Base-by-base conservation (phyloP, 2,888 invertebrate genomes). In the Sminthurinus aureus region DNA sequence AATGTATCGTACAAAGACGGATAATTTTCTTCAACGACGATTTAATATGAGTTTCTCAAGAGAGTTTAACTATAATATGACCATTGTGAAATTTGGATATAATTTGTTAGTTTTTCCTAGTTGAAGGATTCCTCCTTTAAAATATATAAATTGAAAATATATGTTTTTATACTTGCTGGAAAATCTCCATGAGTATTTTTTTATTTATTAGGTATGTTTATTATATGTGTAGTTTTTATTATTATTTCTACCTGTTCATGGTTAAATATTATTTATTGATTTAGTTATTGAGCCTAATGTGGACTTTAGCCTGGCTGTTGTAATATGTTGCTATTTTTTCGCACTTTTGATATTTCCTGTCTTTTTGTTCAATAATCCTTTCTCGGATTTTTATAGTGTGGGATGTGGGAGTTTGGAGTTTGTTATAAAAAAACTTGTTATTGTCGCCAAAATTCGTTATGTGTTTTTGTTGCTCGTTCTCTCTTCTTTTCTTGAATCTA, bases 11-110 rank as follows among this genome's bases (percentile, higher is more conserved):
- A 11, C 52, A 52, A 52, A 52, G 52, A 13, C 52, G 52, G 9
- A 13, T 52, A 52, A 11, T 8, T 52, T 52, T 52, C 52, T 52
- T 52, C 13, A 13, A 52, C 9, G 13, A 11, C 8, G 8, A 11
- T 52, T 52, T 52, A 52, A 11, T 11, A 8, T 52, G 52, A 13
- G 9, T 58, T 58, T 58, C 15, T 15, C 9, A 58, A 13, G 24
- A 3, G 8, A 11, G 20, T 24, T 24, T 73, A 8, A 73, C 73
- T 73, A 73, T 18, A 24, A 24, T 22, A 24, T 73, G 26, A 73
- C 73, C 73, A 73, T 73, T 73, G 4, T 73, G 26, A 73, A 73
- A 26, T 73, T 73, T 18, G 26, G 20, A n/a, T 24, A 73, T 58
- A 73, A 73, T 73, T 20, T 20, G 26, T 73, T 73, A 73, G 73